Conservation (phyloP, 2,113 vertebrate species). For the Triplophysa tibetana region DNA sequence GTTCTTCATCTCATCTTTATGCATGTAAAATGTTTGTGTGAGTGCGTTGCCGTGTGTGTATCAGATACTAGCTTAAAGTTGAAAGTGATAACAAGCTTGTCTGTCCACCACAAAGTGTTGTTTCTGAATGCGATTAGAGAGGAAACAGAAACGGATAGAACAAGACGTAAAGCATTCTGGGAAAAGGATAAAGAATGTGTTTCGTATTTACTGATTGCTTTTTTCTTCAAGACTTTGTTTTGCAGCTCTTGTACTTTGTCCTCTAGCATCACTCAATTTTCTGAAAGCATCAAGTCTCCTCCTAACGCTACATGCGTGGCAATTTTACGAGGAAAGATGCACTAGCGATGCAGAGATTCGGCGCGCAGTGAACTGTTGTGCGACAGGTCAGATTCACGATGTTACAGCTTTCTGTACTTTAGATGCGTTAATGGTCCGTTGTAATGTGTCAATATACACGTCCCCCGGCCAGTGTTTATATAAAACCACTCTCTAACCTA, state of each 20-base stretch:
- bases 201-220: constrained; percentile 27
- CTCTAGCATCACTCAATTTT: neutral
- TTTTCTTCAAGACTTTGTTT: constrained; percentile 16
- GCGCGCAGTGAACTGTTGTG: neutral
- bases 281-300: neutral
- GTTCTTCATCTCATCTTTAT: constrained; percentile 21
- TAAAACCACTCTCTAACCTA: constrained; percentile 15
- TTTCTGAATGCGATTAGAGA: constrained; percentile 21
- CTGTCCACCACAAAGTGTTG: neutral
- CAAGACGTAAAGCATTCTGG: constrained; percentile 7
- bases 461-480: neutral
- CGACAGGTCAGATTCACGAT: neutral
- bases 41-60: constrained; percentile 17
- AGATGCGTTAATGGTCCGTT: constrained; percentile 15
- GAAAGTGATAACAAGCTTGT: constrained; percentile 46
- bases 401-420: constrained; percentile 30
- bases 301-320: neutral
- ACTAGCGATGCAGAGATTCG: neutral
- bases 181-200: neutral
- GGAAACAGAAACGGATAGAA: neutral
- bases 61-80: neutral
- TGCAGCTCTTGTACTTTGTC: constrained; percentile 10
- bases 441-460: constrained; percentile 24
- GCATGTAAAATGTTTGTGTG: constrained; percentile 18
- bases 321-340: neutral